phyloP scores from a whole-genome alignment of 2,113 vertebrate species.

The Anolis carolinensis region DNA sequence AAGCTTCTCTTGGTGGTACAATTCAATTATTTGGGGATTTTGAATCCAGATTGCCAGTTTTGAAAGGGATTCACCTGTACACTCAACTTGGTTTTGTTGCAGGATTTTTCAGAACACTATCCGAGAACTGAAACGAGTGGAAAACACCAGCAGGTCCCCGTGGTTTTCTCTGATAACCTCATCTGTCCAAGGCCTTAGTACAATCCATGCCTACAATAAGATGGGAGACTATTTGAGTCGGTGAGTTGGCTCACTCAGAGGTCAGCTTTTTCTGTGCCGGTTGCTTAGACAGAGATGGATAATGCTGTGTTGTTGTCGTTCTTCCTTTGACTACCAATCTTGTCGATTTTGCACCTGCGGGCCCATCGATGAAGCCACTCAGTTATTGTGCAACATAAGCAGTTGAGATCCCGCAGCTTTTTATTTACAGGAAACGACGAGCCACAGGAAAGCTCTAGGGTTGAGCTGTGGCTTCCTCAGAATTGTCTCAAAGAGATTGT shows the following conservation, averaged over 20 bases:
- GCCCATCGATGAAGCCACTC: slow-evolving; percentile 1
- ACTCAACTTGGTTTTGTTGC: slow-evolving; percentile 20
- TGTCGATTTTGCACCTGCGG: not conserved
- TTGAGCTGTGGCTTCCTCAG: not conserved
- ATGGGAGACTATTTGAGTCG: slow-evolving; percentile 65
- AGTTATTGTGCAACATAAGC: not conserved
- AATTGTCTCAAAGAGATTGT: slow-evolving; percentile 30
- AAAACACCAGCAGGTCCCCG: slow-evolving; percentile 80
- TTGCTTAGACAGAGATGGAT: not conserved
- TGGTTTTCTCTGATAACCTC: slow-evolving; percentile 80
- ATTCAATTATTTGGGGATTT: not conserved
- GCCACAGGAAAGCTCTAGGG: not conserved
- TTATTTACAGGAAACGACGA: slow-evolving; percentile 26
- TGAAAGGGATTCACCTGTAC: too few relatives aligned
- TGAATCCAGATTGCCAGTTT: not conserved
- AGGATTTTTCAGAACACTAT: slow-evolving; percentile 77
- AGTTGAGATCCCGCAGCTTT: slow-evolving; percentile 14
- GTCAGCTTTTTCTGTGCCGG: slow-evolving; percentile 10
- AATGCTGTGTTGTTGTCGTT: not conserved
- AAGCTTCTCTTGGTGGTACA: too few relatives aligned
- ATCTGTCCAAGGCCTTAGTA: slow-evolving; percentile 78
- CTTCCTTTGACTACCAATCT: not conserved
- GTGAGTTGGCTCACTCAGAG: slow-evolving; percentile 57
- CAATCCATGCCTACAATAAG: slow-evolving; percentile 80
- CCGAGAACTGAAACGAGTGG: slow-evolving; percentile 78